A percentile compares a stretch with the other conserved stretches of the same genome.
These are phyloP conservation scores for Chrysaora quinquecirrha DNA, from an alignment of 30 jellyfish, hydroid and myxozoan species.

Conservation along the genomic window DNA sequence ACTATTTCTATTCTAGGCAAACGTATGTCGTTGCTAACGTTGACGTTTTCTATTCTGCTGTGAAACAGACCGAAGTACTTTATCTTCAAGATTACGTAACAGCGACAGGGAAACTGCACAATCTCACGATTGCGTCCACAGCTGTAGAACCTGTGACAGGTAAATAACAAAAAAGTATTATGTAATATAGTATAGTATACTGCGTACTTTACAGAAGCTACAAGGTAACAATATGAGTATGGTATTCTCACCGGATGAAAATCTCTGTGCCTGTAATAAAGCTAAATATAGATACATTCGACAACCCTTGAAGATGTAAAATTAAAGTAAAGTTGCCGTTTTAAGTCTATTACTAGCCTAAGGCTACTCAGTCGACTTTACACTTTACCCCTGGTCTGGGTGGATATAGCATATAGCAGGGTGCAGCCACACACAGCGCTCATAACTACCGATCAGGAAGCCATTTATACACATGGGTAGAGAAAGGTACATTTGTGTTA, in stretches of 20 bases:
- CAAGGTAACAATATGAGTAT: neutral
- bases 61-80: slow-evolving; percentile 7
- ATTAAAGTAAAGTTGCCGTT: no score
- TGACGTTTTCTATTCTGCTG: slow-evolving; percentile 37
- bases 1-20: no score
- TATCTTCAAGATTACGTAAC: slow-evolving; percentile 39
- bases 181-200: neutral
- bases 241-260: no score
- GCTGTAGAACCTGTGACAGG: slow-evolving; percentile 8
- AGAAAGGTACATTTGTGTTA: no score
- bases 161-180: neutral
- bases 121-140: neutral
- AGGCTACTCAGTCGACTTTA: no score
- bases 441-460: no score
- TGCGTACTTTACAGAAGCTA: neutral
- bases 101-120: slow-evolving; percentile 20
- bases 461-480: no score
- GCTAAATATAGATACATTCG: neutral
- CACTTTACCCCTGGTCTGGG: no score
- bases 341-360: no score
- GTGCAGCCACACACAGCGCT: no score
- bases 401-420: no score
- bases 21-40: slow-evolving; percentile 36
- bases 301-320: neutral
- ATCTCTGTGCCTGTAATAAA: neutral